These are phyloP conservation scores for Serranus cabrilla DNA, from an alignment of 2,797 vertebrate species.

Conservation along the genomic window DNA sequence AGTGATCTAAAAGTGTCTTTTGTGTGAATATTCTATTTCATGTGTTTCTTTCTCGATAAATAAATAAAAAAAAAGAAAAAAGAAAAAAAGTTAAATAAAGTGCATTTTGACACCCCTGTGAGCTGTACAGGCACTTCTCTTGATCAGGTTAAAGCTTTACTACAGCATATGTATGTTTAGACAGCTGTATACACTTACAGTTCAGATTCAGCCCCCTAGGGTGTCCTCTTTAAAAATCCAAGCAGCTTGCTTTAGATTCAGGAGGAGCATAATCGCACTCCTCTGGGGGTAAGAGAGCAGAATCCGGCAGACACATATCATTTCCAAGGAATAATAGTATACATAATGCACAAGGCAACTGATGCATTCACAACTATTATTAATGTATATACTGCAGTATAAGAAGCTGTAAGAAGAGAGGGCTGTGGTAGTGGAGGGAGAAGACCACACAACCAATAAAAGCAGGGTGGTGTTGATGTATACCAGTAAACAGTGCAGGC, in stretches of 20 bases:
- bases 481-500: background rate
- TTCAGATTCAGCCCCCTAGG: slow-evolving; percentile 15
- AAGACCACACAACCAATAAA: background rate
- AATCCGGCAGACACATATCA: slow-evolving; percentile 17
- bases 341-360: slow-evolving; percentile 37
- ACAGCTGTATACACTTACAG: slow-evolving; percentile 9
- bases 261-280: slow-evolving; percentile 15
- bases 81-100: background rate
- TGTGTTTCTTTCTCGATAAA: background rate
- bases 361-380: slow-evolving; percentile 25
- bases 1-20: background rate
- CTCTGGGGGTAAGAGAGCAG: slow-evolving; percentile 8
- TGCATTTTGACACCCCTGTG: background rate
- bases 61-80: background rate
- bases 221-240: slow-evolving; percentile 27
- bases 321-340: slow-evolving; percentile 14
- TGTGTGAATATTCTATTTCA: background rate
- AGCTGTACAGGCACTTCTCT: background rate
- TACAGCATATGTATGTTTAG: background rate
- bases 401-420: background rate
- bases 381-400: slow-evolving; percentile 7
- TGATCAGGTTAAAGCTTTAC: slow-evolving; percentile 5
- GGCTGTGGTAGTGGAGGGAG: background rate
- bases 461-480: background rate
- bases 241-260: slow-evolving; percentile 22